Percentiles rank a stretch among this genome's conserved stretches.
Evolutionary conservation across 2,888 invertebrate species (phyloP).

Genomic region (Cryptocephalus moraei): DNA sequence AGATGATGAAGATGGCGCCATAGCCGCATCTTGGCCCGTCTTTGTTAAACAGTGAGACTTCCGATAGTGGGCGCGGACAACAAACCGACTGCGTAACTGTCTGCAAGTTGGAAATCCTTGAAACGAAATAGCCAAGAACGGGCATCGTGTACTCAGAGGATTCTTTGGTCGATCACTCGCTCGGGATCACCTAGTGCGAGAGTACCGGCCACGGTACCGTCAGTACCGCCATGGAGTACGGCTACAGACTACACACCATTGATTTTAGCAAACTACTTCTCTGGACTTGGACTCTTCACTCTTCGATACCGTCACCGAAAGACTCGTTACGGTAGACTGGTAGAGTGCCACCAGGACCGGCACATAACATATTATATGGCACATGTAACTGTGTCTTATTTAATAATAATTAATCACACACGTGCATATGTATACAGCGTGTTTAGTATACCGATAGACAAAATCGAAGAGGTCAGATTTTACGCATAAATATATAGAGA

Average conservation of each 20-base stretch:
- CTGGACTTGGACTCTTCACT: too few species aligned
- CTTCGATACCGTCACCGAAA: constrained; percentile 7
- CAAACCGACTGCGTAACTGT: constrained; percentile 13
- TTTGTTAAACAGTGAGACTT: constrained; percentile 23
- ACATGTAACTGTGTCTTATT: too few species aligned
- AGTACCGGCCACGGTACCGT: constrained; percentile 7
- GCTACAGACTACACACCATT: constrained; percentile 4
- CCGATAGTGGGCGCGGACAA: constrained; percentile 11
- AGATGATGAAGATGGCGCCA: too few species aligned
- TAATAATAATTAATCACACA: too few species aligned
- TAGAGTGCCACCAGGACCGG: constrained; percentile 7
- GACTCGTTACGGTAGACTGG: not conserved
- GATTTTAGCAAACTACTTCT: not conserved
- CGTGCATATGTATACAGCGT: too few species aligned
- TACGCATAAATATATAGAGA: too few species aligned
- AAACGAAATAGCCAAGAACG: constrained; percentile 12
- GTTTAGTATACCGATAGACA: too few species aligned
- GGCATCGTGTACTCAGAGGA: constrained; percentile 7
- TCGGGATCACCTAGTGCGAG: constrained; percentile 9
- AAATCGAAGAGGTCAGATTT: too few species aligned
- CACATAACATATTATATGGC: not conserved
- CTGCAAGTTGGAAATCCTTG: constrained; percentile 16
- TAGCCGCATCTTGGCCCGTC: constrained; percentile 2
- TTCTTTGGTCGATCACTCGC: constrained; percentile 8
- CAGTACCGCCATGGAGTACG: constrained; percentile 6